Evolutionary conservation across 2,888 invertebrate genomes (phyloP).

Genomic region (Leptinotarsa peninsularis): DNA sequence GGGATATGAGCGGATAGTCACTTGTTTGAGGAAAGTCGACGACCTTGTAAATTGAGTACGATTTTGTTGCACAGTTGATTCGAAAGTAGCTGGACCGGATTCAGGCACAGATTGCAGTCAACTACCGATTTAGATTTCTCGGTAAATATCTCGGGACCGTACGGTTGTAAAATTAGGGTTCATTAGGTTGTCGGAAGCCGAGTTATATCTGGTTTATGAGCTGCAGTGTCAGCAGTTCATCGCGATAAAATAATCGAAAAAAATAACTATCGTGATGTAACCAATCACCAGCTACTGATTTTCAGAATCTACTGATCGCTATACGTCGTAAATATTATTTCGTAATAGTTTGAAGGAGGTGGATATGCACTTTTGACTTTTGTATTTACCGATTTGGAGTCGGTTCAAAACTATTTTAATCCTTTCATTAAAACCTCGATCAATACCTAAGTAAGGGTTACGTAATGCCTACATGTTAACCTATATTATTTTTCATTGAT

Average conservation of each 20-base stretch:
- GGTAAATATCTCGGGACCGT: neutral
- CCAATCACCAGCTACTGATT: neutral
- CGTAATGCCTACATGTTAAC: neutral
- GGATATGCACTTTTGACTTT: slow-evolving; percentile 7
- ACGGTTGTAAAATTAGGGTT: neutral
- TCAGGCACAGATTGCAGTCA: neutral
- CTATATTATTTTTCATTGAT: too few relatives aligned
- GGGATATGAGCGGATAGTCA: slow-evolving; percentile 8
- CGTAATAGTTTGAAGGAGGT: neutral
- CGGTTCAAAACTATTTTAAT: slow-evolving; percentile 14
- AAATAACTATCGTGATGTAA: neutral
- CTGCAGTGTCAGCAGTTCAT: slow-evolving; percentile 1
- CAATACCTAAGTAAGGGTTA: neutral
- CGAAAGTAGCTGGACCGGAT: neutral
- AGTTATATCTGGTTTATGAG: neutral
- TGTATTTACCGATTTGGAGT: slow-evolving; percentile 4
- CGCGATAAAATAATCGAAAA: slow-evolving; percentile 1
- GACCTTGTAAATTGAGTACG: neutral
- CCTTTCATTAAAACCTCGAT: neutral
- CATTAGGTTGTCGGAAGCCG: neutral
- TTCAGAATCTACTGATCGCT: neutral
- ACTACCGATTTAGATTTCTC: neutral
- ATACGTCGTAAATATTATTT: neutral
- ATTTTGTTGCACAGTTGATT: neutral
- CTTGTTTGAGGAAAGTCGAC: neutral